Base-by-base conservation (phyloP, 1,140 invertebrate genomes). In the Colletes latitarsis region DNA sequence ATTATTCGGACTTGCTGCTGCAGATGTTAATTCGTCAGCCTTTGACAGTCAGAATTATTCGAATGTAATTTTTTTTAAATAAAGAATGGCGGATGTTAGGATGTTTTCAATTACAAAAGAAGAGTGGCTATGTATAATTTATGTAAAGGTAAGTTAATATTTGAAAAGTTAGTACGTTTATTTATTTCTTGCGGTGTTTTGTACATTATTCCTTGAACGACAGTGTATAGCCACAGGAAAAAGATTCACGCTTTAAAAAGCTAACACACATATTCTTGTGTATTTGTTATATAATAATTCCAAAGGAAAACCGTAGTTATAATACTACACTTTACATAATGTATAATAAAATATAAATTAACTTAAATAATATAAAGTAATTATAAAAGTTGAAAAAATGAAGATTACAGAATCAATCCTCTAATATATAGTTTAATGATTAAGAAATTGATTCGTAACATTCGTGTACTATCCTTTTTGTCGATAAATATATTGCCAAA, bases 271-370 rank as follows among this genome's bases (percentile, higher is more conserved):
- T 46, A 43, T 0, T 5, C 46, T 63, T 43, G 46, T 53, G 17
- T 53, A 72, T 52, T 63, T 72, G 39, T 78, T 78, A 53, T 53
- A 41, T 5, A 57, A 79, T 64, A 41, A 74, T 75, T 67, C 71
- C 77, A 80, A 80, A 80, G 77, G 77, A 57, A 49, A 60, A 70
- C 10, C 8, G 10, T 79, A 79, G 52, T 41, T 66, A 15, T 74
- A 77, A 60, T 46, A n/a, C 17, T 63, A n/a, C 8, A 21, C 8
- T 63, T 71, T 30, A 43, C n/a, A 43, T 49, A 60, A 63, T 43
- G 15, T 77, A 68, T 30, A 49, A 46, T 77, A 60, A 63, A 53
- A 30, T 58, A 30, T 55, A 78, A 57, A 43, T 67, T 15, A 4
- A 58, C 52, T 66, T 60, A 30, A 39, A 12, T 60, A 17, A 46